Evolutionary conservation across 2,888 invertebrate species (phyloP), one percentile per base, ranked within the genome.

Genomic region (Brenthis ino): DNA sequence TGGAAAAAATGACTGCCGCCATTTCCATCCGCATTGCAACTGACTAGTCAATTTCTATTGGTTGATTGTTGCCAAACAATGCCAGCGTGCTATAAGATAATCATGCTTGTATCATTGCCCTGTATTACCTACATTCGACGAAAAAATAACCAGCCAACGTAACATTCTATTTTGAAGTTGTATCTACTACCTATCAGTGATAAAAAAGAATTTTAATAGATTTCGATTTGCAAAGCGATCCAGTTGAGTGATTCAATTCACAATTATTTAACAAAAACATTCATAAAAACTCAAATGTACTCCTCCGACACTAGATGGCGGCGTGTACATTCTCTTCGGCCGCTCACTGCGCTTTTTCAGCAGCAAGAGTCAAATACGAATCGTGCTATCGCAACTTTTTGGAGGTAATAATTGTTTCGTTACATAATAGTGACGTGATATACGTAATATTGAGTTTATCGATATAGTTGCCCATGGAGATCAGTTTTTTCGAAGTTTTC

Each of bases 11-110:
- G 77, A 69, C 68, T 71, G 70, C 73, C 75, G 68, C 78, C 77
- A 81, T 80, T 85, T 86, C 81, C 82, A 84, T 83, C 84, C 85
- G 85, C 84, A 82, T 83, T 80, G 77, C 79, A 78, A 75, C 75
- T 74, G 73, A 76, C 75, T 67, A 70, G 73, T 68, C 67, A 73
- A 75, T 77, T 77, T 76, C 76, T 77, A 78, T 77, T 74, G 71
- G 71, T 56, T 68, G 71, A 70, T 67, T 64, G 69, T 79, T 77
- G 63, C 73, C 69, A 74, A 76, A 77, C 71, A 76, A 74, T 70
- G 47, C 50, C 64, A 43, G 55, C 64, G 14, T 48, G 53, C 28
- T 50, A 14, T 64, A 55, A 56, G 55, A 28, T 57, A 12, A 47
- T 56, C 8, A 50, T 55, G 48, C 47, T 63, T 53, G 28, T 50